Percentiles rank a stretch among this genome's conserved stretches.
phyloP scores from a whole-genome alignment of 2,797 vertebrate species.

The Eptatretus atami region DNA sequence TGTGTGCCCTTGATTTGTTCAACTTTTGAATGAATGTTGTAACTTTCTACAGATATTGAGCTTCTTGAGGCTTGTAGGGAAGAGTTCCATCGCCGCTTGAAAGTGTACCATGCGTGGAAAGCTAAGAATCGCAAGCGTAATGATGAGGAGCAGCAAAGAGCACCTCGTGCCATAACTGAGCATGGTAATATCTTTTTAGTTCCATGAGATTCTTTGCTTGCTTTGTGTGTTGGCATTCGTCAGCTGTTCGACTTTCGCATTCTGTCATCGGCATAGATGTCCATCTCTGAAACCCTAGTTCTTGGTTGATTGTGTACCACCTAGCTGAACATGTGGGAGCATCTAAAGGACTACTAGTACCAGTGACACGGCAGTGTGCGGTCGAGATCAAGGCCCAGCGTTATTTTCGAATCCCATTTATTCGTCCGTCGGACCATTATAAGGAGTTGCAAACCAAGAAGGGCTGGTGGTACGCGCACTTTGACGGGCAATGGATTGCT shows the following conservation, averaged over 20 bases:
- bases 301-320: too few relatives aligned
- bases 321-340: too few relatives aligned
- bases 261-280: too few relatives aligned
- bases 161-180: constrained; percentile 74
- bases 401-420: constrained; percentile 82
- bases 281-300: too few relatives aligned
- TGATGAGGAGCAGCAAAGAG: constrained; percentile 49
- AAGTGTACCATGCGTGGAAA: constrained; percentile 95
- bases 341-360: too few relatives aligned
- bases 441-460: constrained; percentile 69
- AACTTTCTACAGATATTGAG: constrained; percentile 41
- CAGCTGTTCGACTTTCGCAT: too few relatives aligned
- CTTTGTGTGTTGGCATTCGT: too few relatives aligned
- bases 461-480: constrained; percentile 95
- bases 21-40: too few relatives aligned
- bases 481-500: constrained; percentile 80
- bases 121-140: constrained; percentile 90
- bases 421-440: constrained; percentile 62
- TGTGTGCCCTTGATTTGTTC: too few relatives aligned
- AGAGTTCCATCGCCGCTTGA: constrained; percentile 83
- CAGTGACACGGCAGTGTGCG: too few relatives aligned
- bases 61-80: constrained; percentile 78
- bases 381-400: constrained; percentile 39
- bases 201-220: too few relatives aligned
- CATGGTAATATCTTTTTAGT: constrained; percentile 27